phyloP scores from a whole-genome alignment of 2,888 invertebrate genomes.

The Sisyra nigra region DNA sequence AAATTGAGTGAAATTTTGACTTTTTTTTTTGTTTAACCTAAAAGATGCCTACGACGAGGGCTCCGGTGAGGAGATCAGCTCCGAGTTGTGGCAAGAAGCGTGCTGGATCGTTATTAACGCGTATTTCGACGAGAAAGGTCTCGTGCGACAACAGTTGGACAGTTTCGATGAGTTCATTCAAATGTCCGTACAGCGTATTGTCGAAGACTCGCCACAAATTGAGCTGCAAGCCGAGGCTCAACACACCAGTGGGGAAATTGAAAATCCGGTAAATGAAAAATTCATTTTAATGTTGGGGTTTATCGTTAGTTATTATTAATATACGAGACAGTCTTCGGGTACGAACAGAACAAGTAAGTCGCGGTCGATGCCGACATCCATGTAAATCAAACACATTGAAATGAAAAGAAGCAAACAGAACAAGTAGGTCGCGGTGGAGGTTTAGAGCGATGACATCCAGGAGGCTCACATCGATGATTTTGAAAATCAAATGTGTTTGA shows the following conservation, averaged over 20 bases:
- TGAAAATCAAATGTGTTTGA: no score
- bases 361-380: no score
- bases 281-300: no score
- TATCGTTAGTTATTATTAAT: no score
- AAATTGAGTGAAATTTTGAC: neutral
- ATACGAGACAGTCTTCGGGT: no score
- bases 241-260: slow-evolving; percentile 85
- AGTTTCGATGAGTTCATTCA: slow-evolving; percentile 99
- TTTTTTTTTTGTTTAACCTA: slow-evolving; percentile 4
- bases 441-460: no score
- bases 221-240: slow-evolving; percentile 97
- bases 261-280: slow-evolving; percentile 59
- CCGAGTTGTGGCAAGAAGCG: slow-evolving; percentile 98
- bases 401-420: no score
- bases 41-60: slow-evolving; percentile 56
- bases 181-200: slow-evolving; percentile 98
- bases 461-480: no score
- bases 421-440: no score
- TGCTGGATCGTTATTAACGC: slow-evolving; percentile 99
- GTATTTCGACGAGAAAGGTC: slow-evolving; percentile 98
- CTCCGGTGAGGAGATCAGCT: slow-evolving; percentile 88
- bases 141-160: slow-evolving; percentile 96
- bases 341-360: no score
- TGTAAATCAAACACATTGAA: no score
- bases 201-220: slow-evolving; percentile 97